Base-by-base conservation (phyloP, 2,888 invertebrate genomes). In the Lasioglossum vierecki region DNA sequence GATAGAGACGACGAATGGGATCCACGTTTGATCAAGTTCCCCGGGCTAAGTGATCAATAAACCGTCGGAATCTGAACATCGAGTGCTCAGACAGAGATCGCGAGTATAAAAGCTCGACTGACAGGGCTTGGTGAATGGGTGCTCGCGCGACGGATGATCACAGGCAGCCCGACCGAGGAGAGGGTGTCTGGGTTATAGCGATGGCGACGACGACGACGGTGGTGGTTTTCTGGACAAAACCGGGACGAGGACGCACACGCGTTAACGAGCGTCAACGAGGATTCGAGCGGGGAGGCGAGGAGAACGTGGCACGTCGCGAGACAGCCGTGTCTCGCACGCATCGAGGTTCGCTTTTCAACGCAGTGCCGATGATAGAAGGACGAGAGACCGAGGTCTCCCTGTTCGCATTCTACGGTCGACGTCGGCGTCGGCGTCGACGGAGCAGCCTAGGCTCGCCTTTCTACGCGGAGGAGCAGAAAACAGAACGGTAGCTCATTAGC, bases 401-500 rank as follows among this genome's bases (percentile, higher is more conserved):
- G 53, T 53, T 53, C 9, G 53, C n/a, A 53, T 53, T 53, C 53
- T 53, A 53, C 53, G 53, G 53, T 85, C 85, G 79, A 78, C 71
- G 78, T 76, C 76, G 68, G 26, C 26, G n/a, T 30, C 26, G 79
- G 76, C 76, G 44, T 66, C 66, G 78, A n/a, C 72, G 44, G 75
- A 46, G 76, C 76, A 76, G 68, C 76, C 57, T 66, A 78, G 79
- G 80, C 73, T 79, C 81, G 76, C 83, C 86, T 89, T 90, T 90
- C 88, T 86, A 79, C 76, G 78, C 79, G 39, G 80, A 81, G 82
- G 78, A 90, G 89, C 91, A 91, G 91, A 93, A 93, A 93, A 93
- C 93, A 92, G 92, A 92, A 92, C 92, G 91, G 93, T 85, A 93
- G 93, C 93, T 93, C 93, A 93, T 93, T 93, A 93, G 93, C 90